Base-by-base conservation (phyloP, 1,140 invertebrate genomes). In the Drosophila elegans region DNA sequence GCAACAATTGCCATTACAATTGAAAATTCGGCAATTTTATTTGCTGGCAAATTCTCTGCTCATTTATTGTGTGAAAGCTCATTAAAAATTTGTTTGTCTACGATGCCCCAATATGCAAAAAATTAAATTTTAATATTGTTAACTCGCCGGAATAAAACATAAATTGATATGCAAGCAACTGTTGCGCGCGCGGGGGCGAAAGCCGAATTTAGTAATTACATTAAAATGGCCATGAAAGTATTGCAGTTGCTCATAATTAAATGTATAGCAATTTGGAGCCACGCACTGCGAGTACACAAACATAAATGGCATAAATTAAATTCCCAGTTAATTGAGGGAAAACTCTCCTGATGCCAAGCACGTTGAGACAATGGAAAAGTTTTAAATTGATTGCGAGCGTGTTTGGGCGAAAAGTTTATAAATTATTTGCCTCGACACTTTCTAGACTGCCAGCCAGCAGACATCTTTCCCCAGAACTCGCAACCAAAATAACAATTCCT, bases 1-100 rank as follows among this genome's bases (percentile, higher is more conserved):
- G 44, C 44, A 3, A 45, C 64, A 25, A 27, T 46, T 46, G 44
- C 10, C 44, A 51, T 16, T 39, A 12, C 64, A 69, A 69, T 38
- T 46, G 27, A 16, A 57, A 71, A 53, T 71, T 57, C 27, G 39
- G 60, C 44, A 68, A 72, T 84, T 80, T 73, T 68, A 57, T 77
- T 80, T 68, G 48, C 36, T 51, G 49, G 49, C n/a, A 77, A 60
- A 77, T 77, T 77, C 61, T 75, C 39, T 36, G 56, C 61, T 46
- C 48, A 74, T 69, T 78, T 68, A 59, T 60, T 72, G 60, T 74
- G 48, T 66, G 56, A 73, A 56, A 86, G 83, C 75, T 85, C 78
- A 85, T 88, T 85, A 76, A 76, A 85, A 80, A 59, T 80, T 68
- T 68, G 61, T 64, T 85, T 77, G 52, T 41, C 46, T 29, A 57